These are phyloP conservation scores for Heliconius nattereri DNA, from an alignment of 1,140 invertebrate genomes.

Conservation along the genomic window DNA sequence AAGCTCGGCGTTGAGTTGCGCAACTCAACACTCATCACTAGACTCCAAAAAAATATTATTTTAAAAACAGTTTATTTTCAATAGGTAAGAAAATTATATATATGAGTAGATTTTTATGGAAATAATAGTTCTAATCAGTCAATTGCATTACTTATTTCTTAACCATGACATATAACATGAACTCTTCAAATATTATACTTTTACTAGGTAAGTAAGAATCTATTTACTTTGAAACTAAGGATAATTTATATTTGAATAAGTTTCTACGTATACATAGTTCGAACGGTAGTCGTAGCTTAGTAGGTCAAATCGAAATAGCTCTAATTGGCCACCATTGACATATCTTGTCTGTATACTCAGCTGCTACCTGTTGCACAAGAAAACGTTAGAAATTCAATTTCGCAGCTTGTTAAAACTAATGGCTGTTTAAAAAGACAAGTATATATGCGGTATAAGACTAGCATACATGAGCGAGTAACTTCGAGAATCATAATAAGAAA, in stretches of 20 bases:
- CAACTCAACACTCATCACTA: too few species aligned
- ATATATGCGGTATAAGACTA: too few species aligned
- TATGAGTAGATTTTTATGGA: too few species aligned
- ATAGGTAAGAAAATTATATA: too few species aligned
- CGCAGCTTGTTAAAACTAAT: constrained; percentile 6
- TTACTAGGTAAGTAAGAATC: neutral
- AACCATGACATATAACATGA: neutral
- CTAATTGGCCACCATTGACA: constrained; percentile 30
- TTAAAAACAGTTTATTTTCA: too few species aligned
- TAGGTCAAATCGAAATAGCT: constrained; percentile 28
- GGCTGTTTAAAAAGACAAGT: neutral
- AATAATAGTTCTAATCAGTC: too few species aligned
- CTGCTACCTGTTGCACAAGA: constrained; percentile 16
- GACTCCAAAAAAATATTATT: too few species aligned
- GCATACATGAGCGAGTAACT: neutral
- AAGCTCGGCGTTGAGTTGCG: too few species aligned
- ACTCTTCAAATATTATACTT: neutral
- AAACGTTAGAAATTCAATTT: constrained; percentile 12
- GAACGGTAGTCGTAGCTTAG: constrained; percentile 19
- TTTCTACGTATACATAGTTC: neutral
- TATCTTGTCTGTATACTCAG: constrained; percentile 21
- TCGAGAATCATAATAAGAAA: too few species aligned
- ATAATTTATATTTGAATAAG: constrained; percentile 1
- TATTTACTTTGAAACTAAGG: neutral
- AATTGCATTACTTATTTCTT: too few species aligned